Percentiles rank a stretch among this genome's conserved stretches.
Conservation (phyloP, 2,113 vertebrate genomes). For the Sinocyclocheilus rhinocerous region DNA sequence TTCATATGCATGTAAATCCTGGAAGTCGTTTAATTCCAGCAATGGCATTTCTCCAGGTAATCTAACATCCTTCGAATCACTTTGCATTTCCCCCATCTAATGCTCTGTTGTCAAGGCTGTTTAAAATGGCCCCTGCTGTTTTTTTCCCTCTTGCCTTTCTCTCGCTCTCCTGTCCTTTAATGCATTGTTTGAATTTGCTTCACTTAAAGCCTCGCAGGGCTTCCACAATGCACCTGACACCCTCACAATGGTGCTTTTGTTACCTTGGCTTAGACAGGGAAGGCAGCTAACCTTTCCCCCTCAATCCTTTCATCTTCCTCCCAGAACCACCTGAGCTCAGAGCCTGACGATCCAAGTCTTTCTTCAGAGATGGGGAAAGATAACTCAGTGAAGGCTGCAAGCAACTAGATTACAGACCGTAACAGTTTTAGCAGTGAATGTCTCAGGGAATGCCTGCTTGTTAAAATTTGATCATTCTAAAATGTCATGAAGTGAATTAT, state of each 20-base stretch:
- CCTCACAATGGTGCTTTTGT: constrained; percentile 59
- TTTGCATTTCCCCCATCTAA: neutral
- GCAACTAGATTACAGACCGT: constrained; percentile 33
- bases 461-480: constrained; percentile 4
- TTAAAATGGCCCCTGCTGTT: constrained; percentile 28
- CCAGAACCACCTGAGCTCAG: constrained; percentile 25
- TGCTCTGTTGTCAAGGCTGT: neutral
- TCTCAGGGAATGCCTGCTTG: constrained; percentile 13
- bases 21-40: neutral
- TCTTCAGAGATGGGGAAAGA: constrained; percentile 26
- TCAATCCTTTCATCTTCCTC: constrained; percentile 52
- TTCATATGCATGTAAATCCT: constrained; percentile 9
- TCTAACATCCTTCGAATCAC: neutral
- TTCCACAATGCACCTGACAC: constrained; percentile 60
- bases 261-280: constrained; percentile 49
- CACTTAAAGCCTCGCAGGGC: constrained; percentile 48
- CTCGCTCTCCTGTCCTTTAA: constrained; percentile 42
- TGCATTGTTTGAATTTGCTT: constrained; percentile 55
- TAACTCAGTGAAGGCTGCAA: constrained; percentile 23
- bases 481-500: constrained; percentile 17
- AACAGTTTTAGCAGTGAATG: neutral
- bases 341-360: constrained; percentile 8
- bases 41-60: constrained; percentile 21
- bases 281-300: constrained; percentile 56
- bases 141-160: neutral